Evolutionary conservation across 2,797 vertebrate genomes (phyloP), one percentile per base, ranked within the genome.

Genomic region (Antennarius maculatus): DNA sequence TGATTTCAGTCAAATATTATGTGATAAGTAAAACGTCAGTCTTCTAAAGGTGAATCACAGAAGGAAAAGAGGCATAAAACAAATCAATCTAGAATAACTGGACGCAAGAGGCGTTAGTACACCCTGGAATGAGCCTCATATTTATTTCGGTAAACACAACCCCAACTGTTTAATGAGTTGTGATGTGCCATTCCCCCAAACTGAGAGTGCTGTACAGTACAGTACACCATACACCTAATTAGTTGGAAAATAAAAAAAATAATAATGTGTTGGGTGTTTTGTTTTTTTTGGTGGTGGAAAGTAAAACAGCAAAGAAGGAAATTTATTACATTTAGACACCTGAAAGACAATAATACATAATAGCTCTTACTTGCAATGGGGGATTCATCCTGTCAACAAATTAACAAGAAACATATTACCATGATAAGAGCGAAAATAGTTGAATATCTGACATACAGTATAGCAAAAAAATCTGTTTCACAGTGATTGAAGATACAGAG

Each of bases 1-100:
- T 48, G 34, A 50, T 42, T 54, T 41, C 14, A 75, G 27, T 73
- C 23, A 77, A 61, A 77, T 10, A 61, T 2, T 37, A 34, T 7
- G 45, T 34, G 11, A 3, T 6, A 41, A 66, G 28, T 50, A 50
- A 53, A 29, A 46, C 11, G 15, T 55, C 16, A 31, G 15, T 58
- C 47, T 52, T 45, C 3, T 58, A 37, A 34, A 48, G 43, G 37
- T 23, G 15, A 58, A 72, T 37, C 41, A 28, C 17, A 54, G n/a
- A 65, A 3, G 45, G 46, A 52, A 15, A 31, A 11, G 28, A 53
- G 31, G 11, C 39, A 47, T 31, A 13, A 57, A 71, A 48, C 5
- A 73, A 76, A 47, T 42, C 7, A 29, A 61, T 64, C 49, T 16
- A 46, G 17, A 16, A 29, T 50, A 11, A 59, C 39, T 37, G 5